Evolutionary conservation across 37 sponge, comb jelly and placozoan species (phyloP), one percentile per base, ranked within the genome.

Genomic region (Crambe crambe): DNA sequence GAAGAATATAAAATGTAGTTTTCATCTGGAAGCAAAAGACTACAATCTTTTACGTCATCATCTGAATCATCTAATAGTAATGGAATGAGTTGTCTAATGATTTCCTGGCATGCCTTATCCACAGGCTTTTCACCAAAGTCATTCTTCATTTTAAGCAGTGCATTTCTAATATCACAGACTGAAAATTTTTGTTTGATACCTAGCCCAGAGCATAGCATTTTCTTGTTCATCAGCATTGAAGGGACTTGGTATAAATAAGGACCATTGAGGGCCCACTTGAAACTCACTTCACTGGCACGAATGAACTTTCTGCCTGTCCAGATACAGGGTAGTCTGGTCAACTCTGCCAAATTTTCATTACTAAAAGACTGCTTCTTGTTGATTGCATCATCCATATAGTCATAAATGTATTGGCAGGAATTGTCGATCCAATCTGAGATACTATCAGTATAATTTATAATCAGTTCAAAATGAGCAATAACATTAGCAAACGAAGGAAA

Each of bases 191-290:
- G 34, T 34, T 78, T 81, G 30, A 91, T 41, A 26, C 62, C 38
- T 5, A 86, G 66, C 32, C 37, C 18, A 54, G 51, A 35, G 30
- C 26, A 37, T 20, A 91, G 75, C 0, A 43, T 54, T 30, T 72
- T 37, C n/a, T 68, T 40, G 3, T 51, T 20, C 2, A 21, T 2
- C 21, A 86, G 26, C 17, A 43, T 73, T 22, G 39, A 1, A 2
- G 90, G 90, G 1, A 89, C 51, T 37, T 61, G 39, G 63, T 51
- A 80, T 23, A 89, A n/a, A n/a, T n/a, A n/a, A n/a, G n/a, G n/a
- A n/a, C n/a, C n/a, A 68, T 80, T 40, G n/a, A n/a, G n/a, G n/a
- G n/a, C n/a, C n/a, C n/a, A n/a, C n/a, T n/a, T n/a, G n/a, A n/a
- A n/a, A n/a, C n/a, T n/a, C n/a, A n/a, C n/a, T n/a, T n/a, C n/a